Evolutionary conservation across 2,113 vertebrate species (phyloP).

Genomic region (Salminus brasiliensis): DNA sequence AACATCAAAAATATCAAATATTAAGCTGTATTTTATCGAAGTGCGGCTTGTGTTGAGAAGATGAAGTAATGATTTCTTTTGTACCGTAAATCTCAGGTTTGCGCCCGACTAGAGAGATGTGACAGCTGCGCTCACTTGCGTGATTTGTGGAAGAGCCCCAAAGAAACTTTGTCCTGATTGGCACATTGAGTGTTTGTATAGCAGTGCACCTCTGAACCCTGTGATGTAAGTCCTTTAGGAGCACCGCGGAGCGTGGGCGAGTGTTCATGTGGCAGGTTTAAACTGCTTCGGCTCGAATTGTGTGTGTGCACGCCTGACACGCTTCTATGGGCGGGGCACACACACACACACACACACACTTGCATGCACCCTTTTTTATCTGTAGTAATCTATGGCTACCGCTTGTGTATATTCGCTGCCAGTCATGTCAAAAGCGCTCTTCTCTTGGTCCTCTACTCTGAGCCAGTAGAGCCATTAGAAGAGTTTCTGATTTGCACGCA

Average conservation of each 20-base stretch:
- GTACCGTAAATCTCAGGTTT: not conserved
- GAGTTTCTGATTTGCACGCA: not conserved
- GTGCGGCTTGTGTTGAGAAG: not conserved
- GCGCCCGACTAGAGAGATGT: not conserved
- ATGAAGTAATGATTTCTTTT: not conserved
- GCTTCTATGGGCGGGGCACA: not conserved
- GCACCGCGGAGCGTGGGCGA: not conserved
- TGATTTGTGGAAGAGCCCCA: not conserved
- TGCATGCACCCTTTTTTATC: not conserved
- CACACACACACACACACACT: not conserved
- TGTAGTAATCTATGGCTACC: not conserved
- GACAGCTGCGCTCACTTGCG: not conserved
- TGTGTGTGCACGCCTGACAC: not conserved
- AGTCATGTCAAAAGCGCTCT: not conserved
- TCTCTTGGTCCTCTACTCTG: not conserved
- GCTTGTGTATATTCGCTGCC: not conserved
- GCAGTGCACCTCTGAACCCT: slow-evolving; percentile 31
- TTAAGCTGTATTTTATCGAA: not conserved
- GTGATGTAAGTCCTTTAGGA: slow-evolving; percentile 28
- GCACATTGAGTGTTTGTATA: slow-evolving; percentile 19
- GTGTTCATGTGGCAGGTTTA: slow-evolving; percentile 1
- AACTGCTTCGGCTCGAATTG: not conserved
- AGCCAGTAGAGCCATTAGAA: not conserved
- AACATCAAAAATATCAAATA: no score
- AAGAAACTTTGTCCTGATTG: slow-evolving; percentile 35